phyloP scores from a whole-genome alignment of 2,888 invertebrate genomes.

The Scelioninae gen. 2 region DNA sequence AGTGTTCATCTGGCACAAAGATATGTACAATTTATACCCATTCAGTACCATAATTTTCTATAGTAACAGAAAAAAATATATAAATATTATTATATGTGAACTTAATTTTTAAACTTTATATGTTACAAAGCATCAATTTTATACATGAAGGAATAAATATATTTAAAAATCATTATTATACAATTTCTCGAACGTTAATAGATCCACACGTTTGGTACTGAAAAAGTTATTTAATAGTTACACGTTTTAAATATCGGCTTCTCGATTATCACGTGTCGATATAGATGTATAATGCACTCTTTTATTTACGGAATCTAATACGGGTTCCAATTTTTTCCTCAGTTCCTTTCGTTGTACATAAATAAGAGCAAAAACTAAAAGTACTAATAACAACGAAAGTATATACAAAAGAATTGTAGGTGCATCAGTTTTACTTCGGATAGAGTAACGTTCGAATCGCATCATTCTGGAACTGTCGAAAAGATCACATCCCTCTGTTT shows the following conservation, averaged over 20 bases:
- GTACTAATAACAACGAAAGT: conserved; percentile 75
- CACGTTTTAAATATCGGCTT: conserved; percentile 62
- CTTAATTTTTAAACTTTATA: no score
- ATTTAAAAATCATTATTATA: no score
- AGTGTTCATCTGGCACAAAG: conserved; percentile 39
- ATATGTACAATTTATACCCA: conserved; percentile 42
- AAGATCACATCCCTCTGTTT: conserved; percentile 45
- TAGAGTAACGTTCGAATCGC: conserved; percentile 27
- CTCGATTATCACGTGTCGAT: conserved; percentile 78
- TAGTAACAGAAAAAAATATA: no score
- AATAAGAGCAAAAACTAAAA: conserved; percentile 78
- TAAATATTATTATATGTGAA: no score
- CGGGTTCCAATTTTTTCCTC: conserved; percentile 78
- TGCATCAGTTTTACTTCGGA: conserved; percentile 50
- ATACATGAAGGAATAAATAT: no score
- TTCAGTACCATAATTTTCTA: no score
- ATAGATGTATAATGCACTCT: conserved; percentile 86
- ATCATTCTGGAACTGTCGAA: conserved; percentile 27
- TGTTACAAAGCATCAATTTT: no score
- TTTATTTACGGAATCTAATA: conserved; percentile 81
- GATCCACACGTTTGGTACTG: no score
- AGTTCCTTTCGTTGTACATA: conserved; percentile 80
- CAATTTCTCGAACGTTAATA: no score
- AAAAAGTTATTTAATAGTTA: no score
- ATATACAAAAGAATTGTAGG: conserved; percentile 66